These are phyloP conservation scores for Omphaloscelis lunosa DNA, from an alignment of 2,888 invertebrate species.

Conservation along the genomic window DNA sequence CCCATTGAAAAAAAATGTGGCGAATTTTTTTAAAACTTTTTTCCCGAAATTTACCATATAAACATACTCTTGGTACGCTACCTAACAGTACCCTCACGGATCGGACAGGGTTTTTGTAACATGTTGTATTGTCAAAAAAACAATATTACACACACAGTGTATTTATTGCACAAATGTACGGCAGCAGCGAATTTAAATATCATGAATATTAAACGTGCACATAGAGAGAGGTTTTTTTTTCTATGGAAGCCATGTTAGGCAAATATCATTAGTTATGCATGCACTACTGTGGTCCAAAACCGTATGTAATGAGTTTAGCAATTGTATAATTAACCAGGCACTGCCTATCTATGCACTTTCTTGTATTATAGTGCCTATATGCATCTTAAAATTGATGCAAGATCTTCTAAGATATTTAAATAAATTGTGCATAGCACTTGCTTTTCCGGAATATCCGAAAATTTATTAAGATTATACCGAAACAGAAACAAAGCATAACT, in stretches of 20 bases:
- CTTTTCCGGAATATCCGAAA: not conserved
- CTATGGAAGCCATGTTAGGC: conserved; percentile 23
- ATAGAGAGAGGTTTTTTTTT: conserved; percentile 22
- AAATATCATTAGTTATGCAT: conserved; percentile 57
- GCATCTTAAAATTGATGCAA: not conserved
- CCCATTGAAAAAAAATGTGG: no score
- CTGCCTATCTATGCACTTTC: not conserved
- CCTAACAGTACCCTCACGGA: no score
- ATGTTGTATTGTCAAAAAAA: not conserved
- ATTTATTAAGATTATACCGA: not conserved
- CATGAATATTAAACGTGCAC: conserved; percentile 18
- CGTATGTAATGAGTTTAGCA: conserved; percentile 35
- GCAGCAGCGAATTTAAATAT: conserved; percentile 15
- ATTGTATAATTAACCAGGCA: conserved; percentile 32
- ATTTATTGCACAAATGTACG: conserved; percentile 1
- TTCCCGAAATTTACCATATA: no score
- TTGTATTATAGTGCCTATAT: conserved; percentile 1
- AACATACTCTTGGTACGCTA: no score
- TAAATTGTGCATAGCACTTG: not conserved
- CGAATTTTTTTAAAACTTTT: no score
- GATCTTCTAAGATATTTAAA: not conserved
- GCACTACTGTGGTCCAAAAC: conserved; percentile 55
- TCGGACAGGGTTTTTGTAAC: no score
- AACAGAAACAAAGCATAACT: not conserved
- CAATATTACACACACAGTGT: not conserved